Conservation (phyloP, 2,113 vertebrate genomes). For the Caloenas nicobarica region DNA sequence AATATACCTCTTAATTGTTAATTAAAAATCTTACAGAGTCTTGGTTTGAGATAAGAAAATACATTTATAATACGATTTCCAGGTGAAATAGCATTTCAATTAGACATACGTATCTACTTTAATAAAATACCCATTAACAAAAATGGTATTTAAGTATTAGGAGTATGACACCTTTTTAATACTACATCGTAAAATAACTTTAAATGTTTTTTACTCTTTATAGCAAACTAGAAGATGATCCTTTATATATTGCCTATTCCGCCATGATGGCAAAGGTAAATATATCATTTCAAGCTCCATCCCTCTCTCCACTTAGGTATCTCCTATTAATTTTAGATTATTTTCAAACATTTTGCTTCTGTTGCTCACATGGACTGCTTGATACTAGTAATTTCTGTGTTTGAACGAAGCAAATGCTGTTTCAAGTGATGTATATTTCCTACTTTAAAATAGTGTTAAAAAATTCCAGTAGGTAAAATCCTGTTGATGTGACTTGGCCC, state of each 20-base stretch:
- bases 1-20: background rate
- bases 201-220: slow-evolving; percentile 13
- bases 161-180: background rate
- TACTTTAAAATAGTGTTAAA: background rate
- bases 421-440: background rate
- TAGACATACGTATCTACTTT: background rate
- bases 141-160: background rate
- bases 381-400: background rate
- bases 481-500: background rate
- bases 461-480: background rate
- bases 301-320: background rate
- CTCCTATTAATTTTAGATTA: background rate
- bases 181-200: background rate
- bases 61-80: background rate
- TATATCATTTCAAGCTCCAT: background rate
- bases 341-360: background rate
- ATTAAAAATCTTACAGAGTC: background rate
- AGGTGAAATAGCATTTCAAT: background rate
- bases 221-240: slow-evolving; percentile 92
- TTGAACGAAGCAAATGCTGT: background rate
- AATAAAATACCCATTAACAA: background rate
- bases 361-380: background rate
- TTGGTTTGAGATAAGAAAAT: background rate
- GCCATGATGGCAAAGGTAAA: slow-evolving; percentile 99
- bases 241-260: slow-evolving; percentile 93